Evolutionary conservation across 1,140 invertebrate species (phyloP).

Genomic region (Limonius californicus): DNA sequence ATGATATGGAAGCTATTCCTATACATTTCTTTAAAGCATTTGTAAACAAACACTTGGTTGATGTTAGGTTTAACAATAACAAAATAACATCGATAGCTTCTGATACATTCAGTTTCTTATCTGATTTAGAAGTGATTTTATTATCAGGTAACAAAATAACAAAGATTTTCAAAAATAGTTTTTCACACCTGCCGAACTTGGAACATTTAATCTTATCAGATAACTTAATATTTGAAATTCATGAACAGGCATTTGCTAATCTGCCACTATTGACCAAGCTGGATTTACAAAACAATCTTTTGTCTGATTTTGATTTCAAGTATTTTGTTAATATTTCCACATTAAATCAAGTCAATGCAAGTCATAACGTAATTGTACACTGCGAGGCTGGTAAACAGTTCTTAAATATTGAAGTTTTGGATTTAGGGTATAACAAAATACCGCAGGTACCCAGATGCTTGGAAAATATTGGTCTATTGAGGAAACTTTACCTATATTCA

Average conservation of each 20-base stretch:
- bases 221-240: constrained; percentile 61
- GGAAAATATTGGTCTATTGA: constrained; percentile 57
- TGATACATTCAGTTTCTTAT: constrained; percentile 62
- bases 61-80: constrained; percentile 74
- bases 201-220: constrained; percentile 66
- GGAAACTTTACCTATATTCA: constrained; percentile 66
- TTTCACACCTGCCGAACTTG: constrained; percentile 63
- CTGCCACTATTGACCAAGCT: constrained; percentile 64
- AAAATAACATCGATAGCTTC: constrained; percentile 57
- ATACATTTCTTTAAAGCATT: constrained; percentile 62
- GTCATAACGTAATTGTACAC: constrained; percentile 61
- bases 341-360: constrained; percentile 64
- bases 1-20: constrained; percentile 63
- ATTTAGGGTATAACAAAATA: constrained; percentile 67
- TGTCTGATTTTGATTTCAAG: constrained; percentile 62
- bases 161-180: constrained; percentile 54
- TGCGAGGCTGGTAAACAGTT: constrained; percentile 57
- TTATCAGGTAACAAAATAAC: constrained; percentile 68
- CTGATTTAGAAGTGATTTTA: constrained; percentile 64
- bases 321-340: constrained; percentile 64
- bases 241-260: constrained; percentile 60
- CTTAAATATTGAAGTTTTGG: constrained; percentile 62
- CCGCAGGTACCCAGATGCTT: constrained; percentile 62
- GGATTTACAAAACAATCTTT: constrained; percentile 68
- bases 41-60: constrained; percentile 68